Conservation (phyloP, 2,888 invertebrate genomes). For the Drosophila gaucha region DNA sequence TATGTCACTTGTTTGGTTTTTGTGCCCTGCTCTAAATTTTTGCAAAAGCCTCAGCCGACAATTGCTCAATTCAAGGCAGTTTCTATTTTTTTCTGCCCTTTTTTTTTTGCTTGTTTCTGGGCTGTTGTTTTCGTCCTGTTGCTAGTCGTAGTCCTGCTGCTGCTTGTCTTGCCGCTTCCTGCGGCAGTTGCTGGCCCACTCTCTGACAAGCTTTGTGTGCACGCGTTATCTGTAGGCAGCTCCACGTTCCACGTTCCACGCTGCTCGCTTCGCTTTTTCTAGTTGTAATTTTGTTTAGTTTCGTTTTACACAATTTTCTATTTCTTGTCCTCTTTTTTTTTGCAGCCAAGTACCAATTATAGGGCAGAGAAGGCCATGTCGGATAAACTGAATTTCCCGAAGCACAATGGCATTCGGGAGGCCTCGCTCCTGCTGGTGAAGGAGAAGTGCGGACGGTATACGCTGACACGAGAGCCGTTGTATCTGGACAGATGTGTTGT, state of each 20-base stretch:
- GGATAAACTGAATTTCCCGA: conserved; percentile 89
- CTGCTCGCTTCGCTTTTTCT: conserved; percentile 22
- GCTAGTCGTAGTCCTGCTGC: conserved; percentile 27
- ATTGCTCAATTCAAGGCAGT: conserved; percentile 73
- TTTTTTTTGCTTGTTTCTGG: conserved; percentile 24
- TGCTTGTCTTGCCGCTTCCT: conserved; percentile 53
- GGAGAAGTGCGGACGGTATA: conserved; percentile 95
- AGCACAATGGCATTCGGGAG: conserved; percentile 91
- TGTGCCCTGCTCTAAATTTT: conserved; percentile 65
- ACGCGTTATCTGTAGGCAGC: conserved; percentile 53
- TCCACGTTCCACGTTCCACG: background rate
- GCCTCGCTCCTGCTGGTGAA: conserved; percentile 94
- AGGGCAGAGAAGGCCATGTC: conserved; percentile 88
- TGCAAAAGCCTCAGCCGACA: conserved; percentile 62
- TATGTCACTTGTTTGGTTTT: conserved; percentile 73
- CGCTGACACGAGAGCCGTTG: conserved; percentile 94
- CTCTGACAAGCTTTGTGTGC: conserved; percentile 70
- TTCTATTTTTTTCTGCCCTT: conserved; percentile 28
- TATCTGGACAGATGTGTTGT: conserved; percentile 96
- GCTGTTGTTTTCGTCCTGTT: conserved; percentile 27
- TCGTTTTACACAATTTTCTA: conserved; percentile 68
- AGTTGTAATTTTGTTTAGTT: conserved; percentile 76
- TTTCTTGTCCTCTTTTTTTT: conserved; percentile 38
- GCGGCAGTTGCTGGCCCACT: conserved; percentile 50
- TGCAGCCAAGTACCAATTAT: conserved; percentile 89